Evolutionary conservation across 2,113 vertebrate genomes (phyloP), one percentile per base, ranked within the genome.

Genomic region (Tonatia bakeri): DNA sequence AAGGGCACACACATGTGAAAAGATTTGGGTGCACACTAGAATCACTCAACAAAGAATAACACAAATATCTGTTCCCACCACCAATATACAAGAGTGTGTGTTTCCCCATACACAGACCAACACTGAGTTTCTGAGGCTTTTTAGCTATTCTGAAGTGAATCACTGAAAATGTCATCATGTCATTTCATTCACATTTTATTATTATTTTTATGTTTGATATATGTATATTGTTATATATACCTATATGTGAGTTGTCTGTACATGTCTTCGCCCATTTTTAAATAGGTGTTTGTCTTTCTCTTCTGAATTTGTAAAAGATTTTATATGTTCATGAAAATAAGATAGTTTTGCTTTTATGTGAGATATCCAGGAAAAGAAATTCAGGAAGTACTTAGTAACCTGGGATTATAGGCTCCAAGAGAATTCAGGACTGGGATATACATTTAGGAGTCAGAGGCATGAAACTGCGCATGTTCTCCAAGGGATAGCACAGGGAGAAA

Each of bases 391-490:
- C 77, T 94, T 90, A 93, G 65, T 52, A 91, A 91, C 59, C 45
- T 64, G 86, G 54, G 17, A 81, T 69, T 86, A 47, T 67, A 77
- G 83, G 90, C 75, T 72, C 45, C 43, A 65, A 40, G 83, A 89
- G 38, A 93, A 94, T 91, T 92, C 81, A 90, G 52, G 33, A 73
- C 70, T 87, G 64, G 81, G 61, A 75, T 45, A 92, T 54, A 93
- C 83, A 94, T 92, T 89, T 86, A 91, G 50, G 24, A 75, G 80
- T 87, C 54, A 96, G 80, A 90, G 43, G 43, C 38, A 83, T 82
- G 80, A 96, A 94, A 75, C 19, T 87, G 54, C 56, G 86, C 94
- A 87, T 77, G 94, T 87, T 94, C 76, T 43, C 54, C 45, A 70
- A 67, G 69, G 90, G 38, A 76, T 0, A 76, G 95, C 43, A 64